These are phyloP conservation scores for Drosophila koepferae DNA, from an alignment of 2,888 invertebrate species.

Conservation along the genomic window DNA sequence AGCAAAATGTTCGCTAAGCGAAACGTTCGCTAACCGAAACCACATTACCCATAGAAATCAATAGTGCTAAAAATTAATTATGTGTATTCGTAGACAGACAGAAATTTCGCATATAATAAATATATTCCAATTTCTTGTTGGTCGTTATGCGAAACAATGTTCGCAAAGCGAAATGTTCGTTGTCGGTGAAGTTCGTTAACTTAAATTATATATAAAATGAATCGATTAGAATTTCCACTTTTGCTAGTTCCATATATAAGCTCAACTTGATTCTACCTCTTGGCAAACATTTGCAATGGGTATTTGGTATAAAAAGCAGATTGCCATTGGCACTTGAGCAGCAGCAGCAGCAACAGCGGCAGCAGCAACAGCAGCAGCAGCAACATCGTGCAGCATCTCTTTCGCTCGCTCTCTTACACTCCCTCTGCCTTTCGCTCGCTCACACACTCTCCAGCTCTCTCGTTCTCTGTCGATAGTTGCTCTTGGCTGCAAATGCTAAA, in stretches of 20 bases:
- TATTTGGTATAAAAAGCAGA: constrained; percentile 56
- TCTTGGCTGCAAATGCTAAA: constrained; percentile 67
- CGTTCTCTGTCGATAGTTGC: constrained; percentile 36
- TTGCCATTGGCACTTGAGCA: constrained; percentile 78
- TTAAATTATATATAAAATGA: too few relatives aligned
- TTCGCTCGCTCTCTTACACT: constrained; percentile 9
- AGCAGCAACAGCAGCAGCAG: too few relatives aligned
- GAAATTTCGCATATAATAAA: too few relatives aligned
- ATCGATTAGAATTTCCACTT: not conserved
- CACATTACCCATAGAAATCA: too few relatives aligned
- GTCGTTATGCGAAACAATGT: too few relatives aligned
- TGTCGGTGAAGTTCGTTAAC: too few relatives aligned
- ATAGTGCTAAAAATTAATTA: too few relatives aligned
- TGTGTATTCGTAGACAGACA: too few relatives aligned
- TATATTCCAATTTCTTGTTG: too few relatives aligned
- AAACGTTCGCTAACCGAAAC: too few relatives aligned
- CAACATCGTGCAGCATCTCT: constrained; percentile 65
- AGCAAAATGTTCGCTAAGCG: too few relatives aligned
- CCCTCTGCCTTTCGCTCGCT: constrained; percentile 10
- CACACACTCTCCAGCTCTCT: not conserved
- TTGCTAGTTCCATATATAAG: not conserved
- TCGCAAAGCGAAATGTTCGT: too few relatives aligned
- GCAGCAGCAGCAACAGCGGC: constrained; percentile 42
- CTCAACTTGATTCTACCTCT: not conserved
- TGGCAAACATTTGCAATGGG: not conserved